These are phyloP conservation scores for Synanthedon formicaeformis DNA, from an alignment of 2,888 invertebrate species.

Conservation along the genomic window DNA sequence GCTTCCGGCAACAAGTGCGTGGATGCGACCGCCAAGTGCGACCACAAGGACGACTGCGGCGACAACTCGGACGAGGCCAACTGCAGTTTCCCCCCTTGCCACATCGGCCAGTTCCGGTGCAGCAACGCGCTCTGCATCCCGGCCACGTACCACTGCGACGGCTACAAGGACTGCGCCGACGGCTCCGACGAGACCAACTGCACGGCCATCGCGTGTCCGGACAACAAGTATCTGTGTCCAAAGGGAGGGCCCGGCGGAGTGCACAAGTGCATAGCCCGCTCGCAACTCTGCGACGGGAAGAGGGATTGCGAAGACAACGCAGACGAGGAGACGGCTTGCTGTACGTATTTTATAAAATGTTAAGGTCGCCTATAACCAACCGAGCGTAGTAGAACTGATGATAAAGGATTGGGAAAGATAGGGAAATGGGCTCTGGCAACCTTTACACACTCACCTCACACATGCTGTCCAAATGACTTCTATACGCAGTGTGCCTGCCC, in stretches of 20 bases:
- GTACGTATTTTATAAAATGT: conserved; percentile 69
- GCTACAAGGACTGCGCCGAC: conserved; percentile 92
- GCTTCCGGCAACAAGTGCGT: conserved; percentile 84
- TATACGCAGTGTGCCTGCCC: too few relatives aligned
- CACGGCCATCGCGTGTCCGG: conserved; percentile 87
- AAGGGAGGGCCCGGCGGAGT: conserved; percentile 76
- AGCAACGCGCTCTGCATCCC: conserved; percentile 95
- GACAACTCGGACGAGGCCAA: conserved; percentile 91
- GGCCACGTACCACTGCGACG: conserved; percentile 84
- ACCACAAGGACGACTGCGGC: conserved; percentile 91
- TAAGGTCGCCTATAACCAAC: not conserved
- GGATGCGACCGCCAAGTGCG: conserved; percentile 79
- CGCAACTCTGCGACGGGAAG: conserved; percentile 91
- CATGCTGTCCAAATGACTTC: too few relatives aligned
- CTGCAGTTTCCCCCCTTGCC: conserved; percentile 92
- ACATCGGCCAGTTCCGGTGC: conserved; percentile 92
- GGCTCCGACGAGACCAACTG: conserved; percentile 91
- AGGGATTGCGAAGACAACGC: conserved; percentile 91
- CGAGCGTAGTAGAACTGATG: too few relatives aligned
- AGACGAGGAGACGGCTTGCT: conserved; percentile 90
- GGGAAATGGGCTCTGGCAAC: too few relatives aligned
- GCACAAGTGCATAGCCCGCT: conserved; percentile 88
- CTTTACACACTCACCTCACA: too few relatives aligned
- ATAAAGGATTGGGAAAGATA: too few relatives aligned
- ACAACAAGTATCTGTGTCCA: conserved; percentile 91